phyloP scores from a whole-genome alignment of 2,888 invertebrate species.

The Aphidoletes aphidimyza region DNA sequence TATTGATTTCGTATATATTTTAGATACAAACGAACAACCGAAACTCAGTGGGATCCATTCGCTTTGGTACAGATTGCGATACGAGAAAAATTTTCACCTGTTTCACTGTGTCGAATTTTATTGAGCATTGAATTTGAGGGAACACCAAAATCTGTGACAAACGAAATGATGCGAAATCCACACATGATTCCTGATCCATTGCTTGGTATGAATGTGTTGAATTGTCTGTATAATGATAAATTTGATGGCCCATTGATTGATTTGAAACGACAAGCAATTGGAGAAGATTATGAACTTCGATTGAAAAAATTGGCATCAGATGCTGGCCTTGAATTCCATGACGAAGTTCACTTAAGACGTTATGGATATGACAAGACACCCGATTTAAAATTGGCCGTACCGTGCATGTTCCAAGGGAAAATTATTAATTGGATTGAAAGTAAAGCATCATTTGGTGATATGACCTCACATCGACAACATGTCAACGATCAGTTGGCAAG shows the following conservation, averaged over 20 bases:
- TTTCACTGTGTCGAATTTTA: constrained; percentile 62
- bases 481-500: constrained; percentile 85
- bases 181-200: constrained; percentile 62
- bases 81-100: constrained; percentile 61
- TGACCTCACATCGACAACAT: constrained; percentile 82
- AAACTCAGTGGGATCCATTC: too few relatives aligned
- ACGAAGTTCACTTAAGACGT: constrained; percentile 82
- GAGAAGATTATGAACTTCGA: constrained; percentile 86
- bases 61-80: constrained; percentile 62
- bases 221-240: constrained; percentile 84
- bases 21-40: constrained; percentile 37
- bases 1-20: not conserved
- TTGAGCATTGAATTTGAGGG: constrained; percentile 62
- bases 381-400: constrained; percentile 89
- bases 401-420: constrained; percentile 84
- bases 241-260: constrained; percentile 86
- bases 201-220: constrained; percentile 63
- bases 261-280: constrained; percentile 80
- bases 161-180: constrained; percentile 63
- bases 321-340: constrained; percentile 73
- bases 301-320: constrained; percentile 65
- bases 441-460: constrained; percentile 93
- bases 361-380: constrained; percentile 95
- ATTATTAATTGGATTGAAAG: constrained; percentile 96
- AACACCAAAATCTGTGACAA: constrained; percentile 60